phyloP scores from a whole-genome alignment of 2,113 vertebrate species.

The Xenus cinereus region DNA sequence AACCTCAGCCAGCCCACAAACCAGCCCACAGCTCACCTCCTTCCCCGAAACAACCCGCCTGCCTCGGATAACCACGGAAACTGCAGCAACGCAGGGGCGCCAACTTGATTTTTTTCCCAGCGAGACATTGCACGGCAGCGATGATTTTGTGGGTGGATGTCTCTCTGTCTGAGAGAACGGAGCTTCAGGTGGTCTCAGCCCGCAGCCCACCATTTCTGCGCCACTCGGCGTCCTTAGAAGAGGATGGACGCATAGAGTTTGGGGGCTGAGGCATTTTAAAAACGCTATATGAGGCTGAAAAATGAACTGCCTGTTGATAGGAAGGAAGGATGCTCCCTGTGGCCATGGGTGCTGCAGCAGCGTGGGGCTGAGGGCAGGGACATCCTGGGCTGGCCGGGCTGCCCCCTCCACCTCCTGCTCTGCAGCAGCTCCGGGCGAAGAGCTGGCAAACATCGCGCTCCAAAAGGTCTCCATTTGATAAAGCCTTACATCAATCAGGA shows the following conservation, averaged over 20 bases:
- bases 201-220: not conserved
- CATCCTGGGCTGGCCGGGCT: not conserved
- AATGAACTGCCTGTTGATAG: not conserved
- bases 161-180: not conserved
- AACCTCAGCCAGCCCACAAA: not conserved
- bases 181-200: not conserved
- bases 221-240: not conserved
- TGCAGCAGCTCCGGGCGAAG: not conserved
- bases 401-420: not conserved
- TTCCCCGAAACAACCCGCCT: not conserved
- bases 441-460: not conserved
- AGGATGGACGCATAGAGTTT: not conserved
- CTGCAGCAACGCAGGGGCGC: accelerated
- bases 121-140: accelerated
- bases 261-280: not conserved
- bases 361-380: not conserved
- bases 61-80: not conserved
- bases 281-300: not conserved
- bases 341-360: not conserved
- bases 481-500: not conserved
- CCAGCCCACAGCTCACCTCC: not conserved
- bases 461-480: not conserved
- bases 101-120: not conserved
- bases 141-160: not conserved
- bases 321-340: not conserved